A percentile compares a stretch with the other conserved stretches of the same genome.
Conservation (phyloP, 1,140 invertebrate genomes). For the Coptotermes formosanus region DNA sequence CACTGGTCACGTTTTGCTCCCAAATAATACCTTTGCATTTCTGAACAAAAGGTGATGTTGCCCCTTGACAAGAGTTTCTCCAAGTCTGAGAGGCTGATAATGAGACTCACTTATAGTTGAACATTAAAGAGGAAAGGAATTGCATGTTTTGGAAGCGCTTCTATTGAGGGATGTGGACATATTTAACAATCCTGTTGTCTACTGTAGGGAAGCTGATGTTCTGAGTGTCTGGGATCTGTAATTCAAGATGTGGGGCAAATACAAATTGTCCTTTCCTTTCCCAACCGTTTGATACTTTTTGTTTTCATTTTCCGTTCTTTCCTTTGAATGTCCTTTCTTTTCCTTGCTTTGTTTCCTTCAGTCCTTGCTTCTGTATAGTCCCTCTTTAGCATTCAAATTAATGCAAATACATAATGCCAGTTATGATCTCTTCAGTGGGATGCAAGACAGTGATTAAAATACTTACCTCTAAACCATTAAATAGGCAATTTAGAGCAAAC, state of each 20-base stretch:
- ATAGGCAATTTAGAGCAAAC: too few relatives aligned
- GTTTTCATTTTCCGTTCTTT: not conserved
- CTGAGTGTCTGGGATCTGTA: not conserved
- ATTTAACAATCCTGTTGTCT: not conserved
- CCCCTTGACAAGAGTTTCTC: conserved; percentile 11
- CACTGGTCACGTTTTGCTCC: conserved; percentile 25
- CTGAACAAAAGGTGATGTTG: conserved; percentile 5
- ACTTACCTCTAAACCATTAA: too few relatives aligned
- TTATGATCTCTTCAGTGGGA: too few relatives aligned
- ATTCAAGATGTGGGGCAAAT: not conserved
- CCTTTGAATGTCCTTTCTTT: not conserved
- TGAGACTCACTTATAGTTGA: not conserved
- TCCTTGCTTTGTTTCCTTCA: not conserved
- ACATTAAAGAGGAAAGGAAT: not conserved
- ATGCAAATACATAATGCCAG: too few relatives aligned
- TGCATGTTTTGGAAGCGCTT: not conserved
- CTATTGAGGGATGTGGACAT: not conserved
- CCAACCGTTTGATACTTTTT: not conserved
- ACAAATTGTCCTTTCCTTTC: not conserved
- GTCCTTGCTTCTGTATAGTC: not conserved
- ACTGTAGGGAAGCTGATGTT: not conserved
- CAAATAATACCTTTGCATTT: conserved; percentile 23
- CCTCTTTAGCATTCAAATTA: not conserved
- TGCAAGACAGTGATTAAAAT: too few relatives aligned
- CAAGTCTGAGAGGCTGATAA: not conserved